Evolutionary conservation across 1,140 invertebrate genomes (phyloP), one percentile per base, ranked within the genome.

Genomic region (Venturia canescens): DNA sequence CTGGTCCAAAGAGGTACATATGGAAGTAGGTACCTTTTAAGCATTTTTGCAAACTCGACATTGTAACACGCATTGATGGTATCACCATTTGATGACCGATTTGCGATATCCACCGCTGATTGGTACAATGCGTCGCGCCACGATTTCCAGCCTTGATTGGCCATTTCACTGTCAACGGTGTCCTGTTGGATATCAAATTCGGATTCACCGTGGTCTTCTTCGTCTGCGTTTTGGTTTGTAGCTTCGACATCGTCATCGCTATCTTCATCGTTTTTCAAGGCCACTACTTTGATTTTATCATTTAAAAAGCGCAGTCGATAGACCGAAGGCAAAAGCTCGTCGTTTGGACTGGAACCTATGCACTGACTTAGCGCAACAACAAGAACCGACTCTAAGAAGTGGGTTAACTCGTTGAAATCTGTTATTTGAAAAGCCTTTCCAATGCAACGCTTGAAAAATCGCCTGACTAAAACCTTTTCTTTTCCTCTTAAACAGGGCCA

Each of bases 331-430:
- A 84, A 23, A 5, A 70, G 3, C 1, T 38, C 18, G 9, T 34
- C 38, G 6, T 67, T 16, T 18, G 48, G 18, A 18, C 11, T 23
- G 9, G 29, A 69, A 18, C 70, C 50, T 26, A 79, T 82, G 26
- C 21, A 78, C 60, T 60, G 1, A 38, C 81, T 82, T 9, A 79
- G 53, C 4, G 81, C 21, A 16, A 82, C 57, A 26, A 31, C 21
- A n/a, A 82, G 70, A n/a, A 82, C 29, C 1, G 69, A 69, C 23
- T 82, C 81, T 6, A 80, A 1, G 21, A 80, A 82, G 53, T 31
- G 27, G 2, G 21, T 23, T 31, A 82, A 50, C 9, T 74, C n/a
- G 21, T 74, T 9, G 0, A 82, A 3, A 18, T 74, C n/a, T 9
- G 23, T 16, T 16, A 83, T 80, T 34, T 63, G 70, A 44, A 77